phyloP scores from a whole-genome alignment of 2,888 invertebrate species.

The Dione juno region DNA sequence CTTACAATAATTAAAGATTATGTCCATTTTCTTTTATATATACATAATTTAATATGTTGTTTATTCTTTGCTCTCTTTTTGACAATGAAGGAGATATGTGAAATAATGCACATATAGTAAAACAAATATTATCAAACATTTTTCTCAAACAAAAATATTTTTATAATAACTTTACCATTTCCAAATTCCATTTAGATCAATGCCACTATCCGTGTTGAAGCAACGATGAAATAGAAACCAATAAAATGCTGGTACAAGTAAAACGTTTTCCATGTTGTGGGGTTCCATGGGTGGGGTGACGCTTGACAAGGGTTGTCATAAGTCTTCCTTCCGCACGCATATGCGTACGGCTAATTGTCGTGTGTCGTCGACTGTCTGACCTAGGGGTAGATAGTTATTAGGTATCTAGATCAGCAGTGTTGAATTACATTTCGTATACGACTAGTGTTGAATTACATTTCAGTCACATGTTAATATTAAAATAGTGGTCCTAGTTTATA shows the following conservation, averaged over 20 bases:
- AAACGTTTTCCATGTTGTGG: constrained; percentile 76
- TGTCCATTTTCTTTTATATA: background rate
- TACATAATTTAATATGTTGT: background rate
- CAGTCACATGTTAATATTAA: too few relatives aligned
- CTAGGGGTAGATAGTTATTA: constrained; percentile 24
- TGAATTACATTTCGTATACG: constrained; percentile 11
- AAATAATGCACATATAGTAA: too few relatives aligned
- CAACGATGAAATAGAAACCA: constrained; percentile 80
- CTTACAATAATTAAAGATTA: too few relatives aligned
- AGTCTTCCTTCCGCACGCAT: constrained; percentile 64
- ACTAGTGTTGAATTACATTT: background rate
- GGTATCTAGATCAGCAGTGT: constrained; percentile 22
- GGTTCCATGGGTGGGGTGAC: constrained; percentile 56
- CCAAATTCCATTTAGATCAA: background rate
- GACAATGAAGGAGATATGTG: too few relatives aligned
- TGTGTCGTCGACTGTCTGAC: constrained; percentile 21
- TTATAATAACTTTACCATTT: background rate
- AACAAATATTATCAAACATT: too few relatives aligned
- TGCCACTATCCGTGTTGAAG: constrained; percentile 64
- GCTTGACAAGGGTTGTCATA: constrained; percentile 81
- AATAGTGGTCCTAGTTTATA: too few relatives aligned
- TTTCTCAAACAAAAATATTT: too few relatives aligned
- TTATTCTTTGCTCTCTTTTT: too few relatives aligned
- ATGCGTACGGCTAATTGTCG: constrained; percentile 34
- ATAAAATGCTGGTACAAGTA: constrained; percentile 75